A percentile compares a stretch with the other conserved stretches of the same genome.
phyloP scores from a whole-genome alignment of 2,113 vertebrate species.

The Xyliphius kryptos region DNA sequence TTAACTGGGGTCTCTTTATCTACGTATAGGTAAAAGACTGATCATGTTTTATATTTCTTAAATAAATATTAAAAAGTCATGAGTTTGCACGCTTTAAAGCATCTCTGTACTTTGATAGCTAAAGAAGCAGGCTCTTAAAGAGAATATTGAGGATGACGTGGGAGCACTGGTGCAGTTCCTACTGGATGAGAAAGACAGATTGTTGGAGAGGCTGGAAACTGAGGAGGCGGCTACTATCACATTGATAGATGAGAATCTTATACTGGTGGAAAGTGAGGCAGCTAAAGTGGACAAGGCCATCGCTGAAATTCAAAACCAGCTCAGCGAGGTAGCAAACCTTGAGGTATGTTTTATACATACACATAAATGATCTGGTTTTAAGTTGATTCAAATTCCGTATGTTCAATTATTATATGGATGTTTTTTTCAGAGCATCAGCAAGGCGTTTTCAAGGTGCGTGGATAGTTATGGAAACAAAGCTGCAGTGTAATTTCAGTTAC shows the following conservation, averaged over 20 bases:
- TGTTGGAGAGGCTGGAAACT: conserved; percentile 62
- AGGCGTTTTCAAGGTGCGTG: conserved; percentile 58
- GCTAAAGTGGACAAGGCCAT: conserved; percentile 55
- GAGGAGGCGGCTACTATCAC: conserved; percentile 56
- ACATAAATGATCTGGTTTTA: too few species aligned
- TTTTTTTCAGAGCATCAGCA: conserved; percentile 55
- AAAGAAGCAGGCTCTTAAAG: conserved; percentile 63
- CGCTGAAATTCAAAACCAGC: conserved; percentile 54
- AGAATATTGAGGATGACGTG: conserved; percentile 66
- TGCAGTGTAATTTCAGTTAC: too few species aligned
- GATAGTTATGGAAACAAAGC: too few species aligned
- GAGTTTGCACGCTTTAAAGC: too few species aligned
- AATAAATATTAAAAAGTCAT: too few species aligned
- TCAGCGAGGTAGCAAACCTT: conserved; percentile 55
- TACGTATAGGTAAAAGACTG: too few species aligned
- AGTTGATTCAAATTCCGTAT: too few species aligned
- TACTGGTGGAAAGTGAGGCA: conserved; percentile 46
- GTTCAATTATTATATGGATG: neutral
- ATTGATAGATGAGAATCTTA: conserved; percentile 61
- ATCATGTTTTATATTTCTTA: too few species aligned
- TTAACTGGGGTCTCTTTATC: too few species aligned
- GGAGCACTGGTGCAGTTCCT: conserved; percentile 68
- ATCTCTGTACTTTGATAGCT: too few species aligned
- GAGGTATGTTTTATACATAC: too few species aligned
- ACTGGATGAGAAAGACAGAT: conserved; percentile 64